A percentile compares a stretch with the other conserved stretches of the same genome.
These are phyloP conservation scores for Prionchulus punctatus DNA, from an alignment of 2,888 invertebrate genomes.

Conservation along the genomic window DNA sequence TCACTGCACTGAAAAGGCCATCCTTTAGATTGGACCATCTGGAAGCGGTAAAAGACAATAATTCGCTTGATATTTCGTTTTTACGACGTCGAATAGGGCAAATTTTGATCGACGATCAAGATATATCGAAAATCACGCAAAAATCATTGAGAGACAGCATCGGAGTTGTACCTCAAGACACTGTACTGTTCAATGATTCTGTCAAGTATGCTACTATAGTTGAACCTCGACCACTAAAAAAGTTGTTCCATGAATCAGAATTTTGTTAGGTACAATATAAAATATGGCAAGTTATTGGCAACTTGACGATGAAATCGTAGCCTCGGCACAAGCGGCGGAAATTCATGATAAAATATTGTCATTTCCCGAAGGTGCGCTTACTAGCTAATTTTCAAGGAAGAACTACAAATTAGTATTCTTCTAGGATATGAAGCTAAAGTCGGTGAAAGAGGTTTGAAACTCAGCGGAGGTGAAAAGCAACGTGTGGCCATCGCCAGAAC, in stretches of 20 bases:
- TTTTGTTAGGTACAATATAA: slow-evolving; percentile 62
- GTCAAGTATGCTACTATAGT: slow-evolving; percentile 17
- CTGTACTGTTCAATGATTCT: slow-evolving; percentile 32
- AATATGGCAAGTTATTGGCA: slow-evolving; percentile 67
- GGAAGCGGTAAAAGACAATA: slow-evolving; percentile 41
- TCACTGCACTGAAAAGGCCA: not conserved
- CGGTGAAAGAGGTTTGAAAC: slow-evolving; percentile 78
- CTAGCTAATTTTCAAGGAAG: no score
- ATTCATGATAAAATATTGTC: slow-evolving; percentile 75
- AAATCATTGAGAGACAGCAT: slow-evolving; percentile 37
- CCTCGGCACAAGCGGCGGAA: slow-evolving; percentile 76
- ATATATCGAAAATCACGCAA: slow-evolving; percentile 35
- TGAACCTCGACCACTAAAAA: no score
- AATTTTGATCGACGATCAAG: slow-evolving; percentile 35
- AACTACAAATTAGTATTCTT: slow-evolving; percentile 7
- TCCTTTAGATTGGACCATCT: slow-evolving; percentile 35
- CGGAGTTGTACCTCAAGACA: slow-evolving; percentile 42
- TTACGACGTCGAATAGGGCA: slow-evolving; percentile 36
- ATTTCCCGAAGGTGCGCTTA: slow-evolving; percentile 70
- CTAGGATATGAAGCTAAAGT: slow-evolving; percentile 42
- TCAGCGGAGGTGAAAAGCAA: slow-evolving; percentile 95
- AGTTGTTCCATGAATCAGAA: no score
- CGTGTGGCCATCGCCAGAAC: slow-evolving; percentile 90
- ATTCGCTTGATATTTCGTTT: slow-evolving; percentile 40
- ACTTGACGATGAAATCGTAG: slow-evolving; percentile 61